Evolutionary conservation across 2,797 vertebrate genomes (phyloP), one percentile per base, ranked within the genome.

Genomic region (Mormyrops attenuatus): DNA sequence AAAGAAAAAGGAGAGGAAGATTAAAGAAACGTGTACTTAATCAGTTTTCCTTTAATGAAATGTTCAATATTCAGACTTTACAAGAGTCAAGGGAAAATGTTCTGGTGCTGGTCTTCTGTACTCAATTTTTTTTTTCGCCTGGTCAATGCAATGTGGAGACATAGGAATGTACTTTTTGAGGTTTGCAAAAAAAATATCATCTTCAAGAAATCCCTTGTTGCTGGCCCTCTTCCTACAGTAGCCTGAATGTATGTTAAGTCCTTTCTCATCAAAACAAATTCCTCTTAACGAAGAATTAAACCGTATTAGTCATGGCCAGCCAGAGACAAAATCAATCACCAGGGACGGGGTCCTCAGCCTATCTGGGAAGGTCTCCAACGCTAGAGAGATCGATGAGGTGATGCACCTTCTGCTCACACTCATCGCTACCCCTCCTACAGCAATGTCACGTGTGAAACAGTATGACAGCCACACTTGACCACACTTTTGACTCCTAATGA

Each of bases 11-110:
- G 15, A 66, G 44, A 55, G 52, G 66, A 44, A 55, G 1, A 85
- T 41, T 85, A 86, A 55, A 38, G 63, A 88, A 90, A 90, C 52
- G 89, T 92, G 89, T 90, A 55, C 92, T 93, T 80, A 92, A 92
- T 91, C 88, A 92, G 87, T 91, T 93, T 93, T 91, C 77, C 88
- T 60, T 89, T 91, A 92, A 93, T 93, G 66, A 90, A 89, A 93
- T 92, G 91, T 92, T 90, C 38, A 91, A 91, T 88, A 90, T 92
- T 89, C 88, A 89, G 89, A 90, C 86, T 91, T 92, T 91, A 91
- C 89, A 88, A 91, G 89, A 91, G 89, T 50, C 84, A 38, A 44
- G 90, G 89, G 57, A 90, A 41, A 77, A 41, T 88, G 55, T 77
- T 90, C 55, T 89, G 66, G 88, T 90, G 26, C 73, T 77, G 87